Percentiles rank a stretch among this genome's conserved stretches.
Evolutionary conservation across 2,797 vertebrate genomes (phyloP).

Genomic region (Acanthurus lineatus): DNA sequence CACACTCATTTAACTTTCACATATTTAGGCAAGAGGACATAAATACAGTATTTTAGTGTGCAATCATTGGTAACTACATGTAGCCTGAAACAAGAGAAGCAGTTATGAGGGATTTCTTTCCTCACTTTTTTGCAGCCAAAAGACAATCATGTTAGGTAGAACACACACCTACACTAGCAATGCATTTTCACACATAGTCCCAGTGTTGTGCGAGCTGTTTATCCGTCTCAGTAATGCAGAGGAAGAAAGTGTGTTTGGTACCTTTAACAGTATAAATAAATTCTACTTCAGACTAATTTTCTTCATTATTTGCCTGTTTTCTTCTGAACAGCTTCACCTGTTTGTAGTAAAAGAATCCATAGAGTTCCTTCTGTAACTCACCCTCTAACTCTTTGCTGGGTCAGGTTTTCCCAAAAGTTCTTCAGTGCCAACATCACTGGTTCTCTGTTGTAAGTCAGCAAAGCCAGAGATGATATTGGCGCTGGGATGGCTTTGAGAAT

Average conservation of each 20-base stretch:
- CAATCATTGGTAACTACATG: neutral
- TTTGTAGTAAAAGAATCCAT: conserved; percentile 26
- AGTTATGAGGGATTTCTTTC: neutral
- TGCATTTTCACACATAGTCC: neutral
- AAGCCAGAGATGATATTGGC: conserved; percentile 61
- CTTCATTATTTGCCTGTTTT: conserved; percentile 12
- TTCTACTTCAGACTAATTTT: conserved; percentile 24
- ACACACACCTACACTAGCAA: neutral
- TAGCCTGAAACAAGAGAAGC: neutral
- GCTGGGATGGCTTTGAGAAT: conserved; percentile 45
- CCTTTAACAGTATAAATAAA: conserved; percentile 5
- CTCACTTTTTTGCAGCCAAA: neutral
- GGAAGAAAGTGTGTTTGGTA: neutral
- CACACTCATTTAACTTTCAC: neutral
- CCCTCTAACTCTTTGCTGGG: conserved; percentile 47
- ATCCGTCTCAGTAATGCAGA: neutral
- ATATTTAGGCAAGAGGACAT: neutral
- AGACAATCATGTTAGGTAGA: neutral
- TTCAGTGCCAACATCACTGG: conserved; percentile 53
- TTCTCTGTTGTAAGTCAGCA: conserved; percentile 62
- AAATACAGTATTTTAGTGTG: neutral
- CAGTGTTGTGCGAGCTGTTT: neutral
- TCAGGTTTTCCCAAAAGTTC: conserved; percentile 47
- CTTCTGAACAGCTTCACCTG: conserved; percentile 15
- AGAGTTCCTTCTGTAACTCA: conserved; percentile 29